A percentile compares a stretch with the other conserved stretches of the same genome.
Evolutionary conservation across 2,797 vertebrate genomes (phyloP).

Genomic region (Mergus octosetaceus): DNA sequence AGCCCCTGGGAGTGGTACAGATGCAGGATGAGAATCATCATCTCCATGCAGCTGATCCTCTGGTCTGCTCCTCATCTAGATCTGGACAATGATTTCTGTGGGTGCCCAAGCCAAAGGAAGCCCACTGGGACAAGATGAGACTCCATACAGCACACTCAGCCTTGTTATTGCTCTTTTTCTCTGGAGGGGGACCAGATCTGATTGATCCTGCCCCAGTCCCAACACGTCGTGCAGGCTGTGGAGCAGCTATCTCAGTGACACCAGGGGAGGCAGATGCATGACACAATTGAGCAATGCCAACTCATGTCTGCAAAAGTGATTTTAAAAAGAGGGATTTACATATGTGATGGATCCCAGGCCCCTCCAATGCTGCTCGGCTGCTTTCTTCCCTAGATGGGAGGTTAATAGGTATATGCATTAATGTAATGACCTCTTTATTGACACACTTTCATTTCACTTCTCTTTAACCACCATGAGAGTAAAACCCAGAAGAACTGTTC

Average conservation of each 20-base stretch:
- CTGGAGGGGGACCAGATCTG: not conserved
- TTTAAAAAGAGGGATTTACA: not conserved
- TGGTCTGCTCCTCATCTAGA: not conserved
- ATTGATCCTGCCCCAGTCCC: not conserved
- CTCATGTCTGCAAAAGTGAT: not conserved
- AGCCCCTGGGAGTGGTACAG: fast-evolving
- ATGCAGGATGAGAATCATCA: not conserved
- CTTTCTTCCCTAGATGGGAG: conserved; percentile 50
- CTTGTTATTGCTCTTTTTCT: not conserved
- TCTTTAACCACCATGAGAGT: conserved; percentile 52
- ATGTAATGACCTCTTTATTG: conserved; percentile 63
- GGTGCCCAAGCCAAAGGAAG: not conserved
- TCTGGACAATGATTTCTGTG: not conserved
- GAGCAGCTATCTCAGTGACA: not conserved
- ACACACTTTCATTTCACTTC: conserved; percentile 60
- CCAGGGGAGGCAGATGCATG: fast-evolving
- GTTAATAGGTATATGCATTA: conserved; percentile 66
- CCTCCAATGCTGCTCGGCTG: not conserved
- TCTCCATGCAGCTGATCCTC: not conserved
- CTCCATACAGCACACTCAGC: no score
- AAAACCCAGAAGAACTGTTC: conserved; percentile 61
- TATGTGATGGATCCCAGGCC: not conserved
- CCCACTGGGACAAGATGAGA: not conserved
- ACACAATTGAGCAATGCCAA: fast-evolving
- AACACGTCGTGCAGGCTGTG: not conserved